Percentiles rank a stretch among this genome's conserved stretches.
Conservation (phyloP, 2,888 invertebrate species). For the Sesia bembeciformis region DNA sequence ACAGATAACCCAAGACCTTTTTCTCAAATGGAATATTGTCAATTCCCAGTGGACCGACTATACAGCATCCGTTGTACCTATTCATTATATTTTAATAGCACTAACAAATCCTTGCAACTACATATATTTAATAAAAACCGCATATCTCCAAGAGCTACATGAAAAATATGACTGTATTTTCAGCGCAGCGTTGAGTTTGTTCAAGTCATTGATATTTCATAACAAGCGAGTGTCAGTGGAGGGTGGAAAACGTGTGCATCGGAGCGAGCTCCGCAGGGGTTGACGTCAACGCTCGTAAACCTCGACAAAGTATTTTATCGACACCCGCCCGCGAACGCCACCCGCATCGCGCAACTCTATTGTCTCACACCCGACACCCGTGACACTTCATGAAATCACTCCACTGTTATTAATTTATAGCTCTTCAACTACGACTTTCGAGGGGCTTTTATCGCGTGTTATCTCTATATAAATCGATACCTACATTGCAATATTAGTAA, state of each 20-base stretch:
- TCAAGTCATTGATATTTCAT: conserved; percentile 47
- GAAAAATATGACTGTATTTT: background rate
- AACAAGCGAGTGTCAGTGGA: conserved; percentile 42
- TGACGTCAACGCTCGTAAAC: conserved; percentile 47
- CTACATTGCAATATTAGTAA: too few species aligned
- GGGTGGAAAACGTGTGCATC: conserved; percentile 28
- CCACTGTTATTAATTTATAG: conserved; percentile 39
- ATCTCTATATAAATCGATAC: too few species aligned
- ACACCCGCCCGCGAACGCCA: conserved; percentile 36
- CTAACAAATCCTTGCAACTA: too few species aligned
- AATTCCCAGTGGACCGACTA: too few species aligned
- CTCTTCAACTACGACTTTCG: conserved; percentile 1
- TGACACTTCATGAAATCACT: conserved; percentile 62
- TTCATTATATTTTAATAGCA: too few species aligned
- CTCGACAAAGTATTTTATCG: conserved; percentile 64
- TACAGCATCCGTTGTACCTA: too few species aligned
- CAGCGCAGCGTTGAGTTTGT: conserved; percentile 4
- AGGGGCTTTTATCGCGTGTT: background rate
- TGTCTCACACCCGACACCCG: conserved; percentile 48
- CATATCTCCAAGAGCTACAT: too few species aligned
- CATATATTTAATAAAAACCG: too few species aligned
- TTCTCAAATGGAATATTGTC: too few species aligned
- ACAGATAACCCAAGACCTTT: too few species aligned
- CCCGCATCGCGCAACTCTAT: conserved; percentile 47
- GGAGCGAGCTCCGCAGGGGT: conserved; percentile 36